These are phyloP conservation scores for Geopemphigus sp. DNA, from an alignment of 1,140 invertebrate species.

Conservation along the genomic window DNA sequence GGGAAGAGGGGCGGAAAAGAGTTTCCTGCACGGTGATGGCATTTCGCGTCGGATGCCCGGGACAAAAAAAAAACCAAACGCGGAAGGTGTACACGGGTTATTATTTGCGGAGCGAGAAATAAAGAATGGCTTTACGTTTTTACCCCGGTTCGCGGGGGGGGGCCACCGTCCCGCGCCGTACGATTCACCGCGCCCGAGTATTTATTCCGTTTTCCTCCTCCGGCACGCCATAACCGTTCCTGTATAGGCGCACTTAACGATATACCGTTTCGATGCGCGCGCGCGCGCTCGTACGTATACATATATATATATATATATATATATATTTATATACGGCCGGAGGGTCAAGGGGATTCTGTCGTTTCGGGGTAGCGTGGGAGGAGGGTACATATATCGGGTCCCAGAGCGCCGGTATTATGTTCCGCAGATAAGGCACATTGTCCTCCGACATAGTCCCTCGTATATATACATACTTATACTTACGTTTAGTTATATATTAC, in stretches of 20 bases:
- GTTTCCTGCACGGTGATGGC: conserved; percentile 25
- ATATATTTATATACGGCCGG: background rate
- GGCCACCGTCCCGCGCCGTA: too few species aligned
- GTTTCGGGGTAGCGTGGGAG: background rate
- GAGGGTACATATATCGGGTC: background rate
- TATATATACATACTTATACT: background rate
- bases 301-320: too few species aligned
- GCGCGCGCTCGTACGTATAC: background rate
- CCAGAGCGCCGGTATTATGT: conserved; percentile 34
- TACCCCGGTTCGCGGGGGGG: background rate
- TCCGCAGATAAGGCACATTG: conserved; percentile 47
- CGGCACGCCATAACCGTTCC: background rate
- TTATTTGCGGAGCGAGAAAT: conserved; percentile 41
- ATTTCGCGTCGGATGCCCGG: conserved; percentile 5
- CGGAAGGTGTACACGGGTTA: conserved; percentile 14
- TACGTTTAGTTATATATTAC: background rate
- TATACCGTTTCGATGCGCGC: too few species aligned
- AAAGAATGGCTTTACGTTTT: conserved; percentile 44
- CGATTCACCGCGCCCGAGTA: too few species aligned
- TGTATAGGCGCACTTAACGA: too few species aligned
- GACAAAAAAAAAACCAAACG: background rate
- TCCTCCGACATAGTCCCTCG: background rate
- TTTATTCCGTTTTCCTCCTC: background rate
- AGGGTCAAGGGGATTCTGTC: conserved; percentile 15
- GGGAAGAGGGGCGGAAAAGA: background rate